phyloP scores from a whole-genome alignment of 2,113 vertebrate species.

The Cynocephalus volans region DNA sequence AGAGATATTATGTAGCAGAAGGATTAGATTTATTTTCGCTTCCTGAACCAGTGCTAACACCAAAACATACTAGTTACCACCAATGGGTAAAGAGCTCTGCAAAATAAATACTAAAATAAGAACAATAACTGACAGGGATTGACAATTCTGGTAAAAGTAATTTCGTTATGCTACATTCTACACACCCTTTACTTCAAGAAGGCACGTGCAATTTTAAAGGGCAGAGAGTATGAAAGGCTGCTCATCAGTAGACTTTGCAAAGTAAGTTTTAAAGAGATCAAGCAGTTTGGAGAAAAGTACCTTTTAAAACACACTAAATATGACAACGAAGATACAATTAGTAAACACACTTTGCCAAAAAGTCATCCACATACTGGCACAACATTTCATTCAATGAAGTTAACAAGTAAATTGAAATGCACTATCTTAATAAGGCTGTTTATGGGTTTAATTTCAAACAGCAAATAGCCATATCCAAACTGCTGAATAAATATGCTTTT shows the following conservation, averaged over 20 bases:
- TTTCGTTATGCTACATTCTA: neutral
- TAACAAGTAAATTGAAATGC: neutral
- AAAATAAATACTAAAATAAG: neutral
- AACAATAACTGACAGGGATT: neutral
- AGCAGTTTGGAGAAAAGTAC: neutral
- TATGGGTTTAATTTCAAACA: neutral
- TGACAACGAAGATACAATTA: neutral
- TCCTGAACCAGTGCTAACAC: neutral
- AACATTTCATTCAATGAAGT: neutral
- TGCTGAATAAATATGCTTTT: neutral
- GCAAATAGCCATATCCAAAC: neutral
- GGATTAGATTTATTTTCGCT: neutral
- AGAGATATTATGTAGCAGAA: neutral
- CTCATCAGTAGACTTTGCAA: neutral
- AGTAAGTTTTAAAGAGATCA: slow-evolving; percentile 4
- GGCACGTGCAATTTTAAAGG: neutral
- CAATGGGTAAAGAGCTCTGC: neutral
- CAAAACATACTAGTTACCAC: neutral
- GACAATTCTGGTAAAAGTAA: neutral
- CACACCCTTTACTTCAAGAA: neutral
- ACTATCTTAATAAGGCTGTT: neutral
- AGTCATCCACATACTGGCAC: neutral
- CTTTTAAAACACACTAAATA: neutral
- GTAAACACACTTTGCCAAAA: neutral
- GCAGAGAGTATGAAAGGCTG: neutral